Evolutionary conservation across 1,140 invertebrate species (phyloP), one percentile per base, ranked within the genome.

Genomic region (Euglossa dilemma): DNA sequence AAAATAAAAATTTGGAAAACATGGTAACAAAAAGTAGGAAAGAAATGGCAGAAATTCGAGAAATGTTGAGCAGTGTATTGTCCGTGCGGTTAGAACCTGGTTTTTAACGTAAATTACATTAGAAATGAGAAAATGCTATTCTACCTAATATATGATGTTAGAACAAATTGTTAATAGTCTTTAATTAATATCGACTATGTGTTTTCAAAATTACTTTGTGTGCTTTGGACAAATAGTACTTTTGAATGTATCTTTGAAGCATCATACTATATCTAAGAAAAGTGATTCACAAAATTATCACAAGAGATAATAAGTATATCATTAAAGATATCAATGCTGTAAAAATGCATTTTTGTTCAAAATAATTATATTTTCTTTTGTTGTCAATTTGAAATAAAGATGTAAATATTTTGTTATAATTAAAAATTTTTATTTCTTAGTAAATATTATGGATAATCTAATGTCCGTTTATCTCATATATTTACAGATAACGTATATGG

Each of bases 71-170:
- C 63, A 92, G n/a, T 25, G 92, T 93, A 11, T 83, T 92, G 72
- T 92, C 92, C 0, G 92, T 93, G 20, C 93, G 89, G 66, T 91
- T 93, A 91, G 92, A 93, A 73, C 92, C 92, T 16, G 93, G 92
- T 78, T 93, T 93, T 89, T 88, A 79, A 56, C 52, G n/a, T 36
- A 54, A 16, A 61, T 45, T 0, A 43, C 23, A 52, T 70, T n/a
- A 84, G 23, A 59, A 4, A 70, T 50, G 36, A 75, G 63, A 81
- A 87, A 11, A 28, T 45, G 3, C 18, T 28, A 50, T 52, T 47
- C 20, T 23, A 25, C 45, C 12, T 18, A 14, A 43, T 50, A 43
- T 50, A 77, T 6, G 25, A 43, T 69, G 20, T 71, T 73, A 73
- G 47, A 28, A 61, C 9, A 59, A n/a, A n/a, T n/a, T n/a, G 28